Evolutionary conservation across 2,888 invertebrate genomes (phyloP), one percentile per base, ranked within the genome.

Genomic region (Stictocephala bisonia): DNA sequence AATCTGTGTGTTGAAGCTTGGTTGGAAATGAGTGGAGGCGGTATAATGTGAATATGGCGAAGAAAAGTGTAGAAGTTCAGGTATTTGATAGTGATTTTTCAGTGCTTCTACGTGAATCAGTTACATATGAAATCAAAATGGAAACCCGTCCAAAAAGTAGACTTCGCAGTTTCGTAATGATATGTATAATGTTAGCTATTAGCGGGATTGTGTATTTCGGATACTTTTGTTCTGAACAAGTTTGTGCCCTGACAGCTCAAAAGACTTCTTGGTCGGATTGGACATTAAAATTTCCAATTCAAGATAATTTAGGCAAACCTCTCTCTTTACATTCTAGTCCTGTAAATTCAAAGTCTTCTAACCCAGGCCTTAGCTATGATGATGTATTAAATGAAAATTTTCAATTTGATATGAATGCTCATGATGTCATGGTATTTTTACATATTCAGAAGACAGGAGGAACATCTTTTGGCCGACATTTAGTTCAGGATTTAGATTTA

Each of bases 401-500:
- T 84, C 89, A 92, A 81, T 95, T 95, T 85, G 93, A 95, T 84
- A 93, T 95, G 86, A 92, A 93, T 83, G 94, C 93, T 11, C 93
- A 95, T 82, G 99, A 99, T 86, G 99, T 99, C 72, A 93, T 99
- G 89, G 98, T 99, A 70, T 91, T 99, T 89, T 86, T 99, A 79
- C 99, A 99, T 84, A 98, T 99, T 84, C 99, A 99, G 85, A 99
- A 99, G 87, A 99, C 99, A 68, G 99, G 99, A 71, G 99, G 99
- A 27, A 99, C 99, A 44, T 92, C 96, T 6, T 99, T 99, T 84
- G 99, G 99, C 70, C 92, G 94, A 83, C 97, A 98, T 86, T 88
- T 99, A 80, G 98, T 99, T 73, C 93, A 94, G 86, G 96, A 99
- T 86, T 88, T 99, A 82, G 96, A 97, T 85, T 86, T 94, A 74